A percentile compares a stretch with the other conserved stretches of the same genome.
Conservation (phyloP, 1,140 invertebrate genomes). For the Araneus ventricosus region DNA sequence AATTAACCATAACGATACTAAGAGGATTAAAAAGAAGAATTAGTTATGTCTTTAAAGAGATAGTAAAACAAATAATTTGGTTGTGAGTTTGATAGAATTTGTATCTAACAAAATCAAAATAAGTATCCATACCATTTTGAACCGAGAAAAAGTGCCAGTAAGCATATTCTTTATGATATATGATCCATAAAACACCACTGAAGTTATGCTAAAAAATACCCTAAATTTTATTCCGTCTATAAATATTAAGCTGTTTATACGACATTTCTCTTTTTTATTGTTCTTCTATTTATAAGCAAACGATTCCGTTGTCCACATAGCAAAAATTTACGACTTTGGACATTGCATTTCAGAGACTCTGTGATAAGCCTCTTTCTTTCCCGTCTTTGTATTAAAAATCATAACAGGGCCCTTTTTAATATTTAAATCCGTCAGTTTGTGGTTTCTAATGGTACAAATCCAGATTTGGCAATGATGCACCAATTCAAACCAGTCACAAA, state of each 20-base stretch:
- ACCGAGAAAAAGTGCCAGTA: not conserved
- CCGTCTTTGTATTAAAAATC: too few species aligned
- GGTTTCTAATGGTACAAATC: too few species aligned
- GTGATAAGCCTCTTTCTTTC: not conserved
- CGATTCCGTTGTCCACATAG: not conserved
- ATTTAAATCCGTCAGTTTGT: too few species aligned
- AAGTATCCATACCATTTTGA: not conserved
- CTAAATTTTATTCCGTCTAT: slow-evolving; percentile 1
- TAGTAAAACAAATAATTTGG: too few species aligned
- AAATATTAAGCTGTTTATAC: not conserved
- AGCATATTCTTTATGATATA: slow-evolving; percentile 12
- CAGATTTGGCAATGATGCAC: too few species aligned
- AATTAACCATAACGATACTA: too few species aligned
- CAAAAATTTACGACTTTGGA: not conserved
- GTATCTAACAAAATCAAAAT: not conserved
- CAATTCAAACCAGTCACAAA: too few species aligned
- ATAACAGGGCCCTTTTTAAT: too few species aligned
- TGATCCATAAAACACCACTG: not conserved
- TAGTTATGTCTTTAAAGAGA: too few species aligned
- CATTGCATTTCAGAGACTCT: not conserved
- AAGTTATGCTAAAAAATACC: not conserved
- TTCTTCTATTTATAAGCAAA: not conserved
- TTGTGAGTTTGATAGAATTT: not conserved
- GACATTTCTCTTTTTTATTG: slow-evolving; percentile 24
- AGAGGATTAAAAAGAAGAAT: too few species aligned